These are phyloP conservation scores for Agrilus mali DNA, from an alignment of 2,888 invertebrate genomes.

Conservation along the genomic window DNA sequence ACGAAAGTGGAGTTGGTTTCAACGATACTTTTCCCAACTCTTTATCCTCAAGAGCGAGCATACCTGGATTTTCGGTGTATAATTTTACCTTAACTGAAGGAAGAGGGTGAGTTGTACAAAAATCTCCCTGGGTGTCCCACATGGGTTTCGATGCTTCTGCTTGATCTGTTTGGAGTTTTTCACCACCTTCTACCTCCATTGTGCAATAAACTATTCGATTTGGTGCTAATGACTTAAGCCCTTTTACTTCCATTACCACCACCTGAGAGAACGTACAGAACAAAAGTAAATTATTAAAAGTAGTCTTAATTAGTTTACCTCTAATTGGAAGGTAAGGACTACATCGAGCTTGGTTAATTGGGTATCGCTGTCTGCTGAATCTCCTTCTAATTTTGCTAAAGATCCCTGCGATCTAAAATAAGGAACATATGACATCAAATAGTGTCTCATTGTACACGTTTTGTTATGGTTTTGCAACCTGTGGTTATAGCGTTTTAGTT, in stretches of 20 bases:
- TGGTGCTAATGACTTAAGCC: conserved; percentile 88
- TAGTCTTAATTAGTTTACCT: conserved; percentile 45
- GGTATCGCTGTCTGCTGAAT: conserved; percentile 90
- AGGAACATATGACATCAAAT: conserved; percentile 39
- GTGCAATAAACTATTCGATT: conserved; percentile 99
- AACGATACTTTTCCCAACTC: conserved; percentile 89
- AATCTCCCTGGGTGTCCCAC: conserved; percentile 99
- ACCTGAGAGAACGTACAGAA: conserved; percentile 50
- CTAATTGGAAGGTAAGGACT: conserved; percentile 89
- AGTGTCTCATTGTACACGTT: conserved; percentile 37
- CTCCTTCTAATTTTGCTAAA: conserved; percentile 84
- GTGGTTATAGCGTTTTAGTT: conserved; percentile 96
- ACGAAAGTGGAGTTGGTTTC: conserved; percentile 75
- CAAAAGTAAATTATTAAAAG: neutral
- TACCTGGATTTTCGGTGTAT: conserved; percentile 94
- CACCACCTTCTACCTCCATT: conserved; percentile 99
- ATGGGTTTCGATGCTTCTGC: conserved; percentile 98
- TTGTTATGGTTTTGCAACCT: conserved; percentile 58
- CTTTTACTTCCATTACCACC: conserved; percentile 98
- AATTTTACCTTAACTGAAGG: conserved; percentile 96
- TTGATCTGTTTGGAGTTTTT: conserved; percentile 98
- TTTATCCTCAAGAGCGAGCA: conserved; percentile 97
- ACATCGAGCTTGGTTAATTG: conserved; percentile 97
- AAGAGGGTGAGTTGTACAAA: conserved; percentile 92
- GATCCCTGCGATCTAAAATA: conserved; percentile 77